phyloP scores from a whole-genome alignment of 2,797 vertebrate species.

The Sebastes kiyomatsui region DNA sequence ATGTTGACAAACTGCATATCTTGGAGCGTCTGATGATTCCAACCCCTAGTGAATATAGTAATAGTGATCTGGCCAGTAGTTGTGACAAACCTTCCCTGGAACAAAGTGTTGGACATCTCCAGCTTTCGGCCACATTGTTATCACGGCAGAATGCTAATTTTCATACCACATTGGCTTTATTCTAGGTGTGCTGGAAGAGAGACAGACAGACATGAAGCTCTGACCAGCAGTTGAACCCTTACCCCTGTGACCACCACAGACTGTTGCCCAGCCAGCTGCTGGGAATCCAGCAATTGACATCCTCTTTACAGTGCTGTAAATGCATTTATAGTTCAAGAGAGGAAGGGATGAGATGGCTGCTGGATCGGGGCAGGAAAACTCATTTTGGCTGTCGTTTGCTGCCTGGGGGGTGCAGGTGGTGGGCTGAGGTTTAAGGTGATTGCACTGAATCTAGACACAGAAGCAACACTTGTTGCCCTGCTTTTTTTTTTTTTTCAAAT shows the following conservation, averaged over 20 bases:
- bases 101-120: background rate
- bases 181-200: background rate
- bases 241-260: slow-evolving; percentile 64
- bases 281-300: slow-evolving; percentile 76
- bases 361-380: slow-evolving; percentile 60
- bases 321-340: slow-evolving; percentile 74
- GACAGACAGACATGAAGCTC: slow-evolving; percentile 48
- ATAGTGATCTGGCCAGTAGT: background rate
- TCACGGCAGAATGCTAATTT: background rate
- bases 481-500: background rate
- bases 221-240: slow-evolving; percentile 79
- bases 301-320: slow-evolving; percentile 83
- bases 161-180: background rate
- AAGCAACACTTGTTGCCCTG: slow-evolving; percentile 14
- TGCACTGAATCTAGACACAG: slow-evolving; percentile 20
- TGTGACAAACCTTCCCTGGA: background rate
- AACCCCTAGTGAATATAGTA: background rate
- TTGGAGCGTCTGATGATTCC: background rate
- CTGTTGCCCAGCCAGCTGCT: slow-evolving; percentile 68
- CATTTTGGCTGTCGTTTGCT: slow-evolving; percentile 52
- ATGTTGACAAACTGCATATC: background rate
- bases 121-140: background rate
- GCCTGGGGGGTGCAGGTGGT: slow-evolving; percentile 6
- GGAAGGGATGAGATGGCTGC: slow-evolving; percentile 56
- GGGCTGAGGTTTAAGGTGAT: slow-evolving; percentile 32